phyloP scores from a whole-genome alignment of 92 coral and sea anemone species.

The Porites lobata region DNA sequence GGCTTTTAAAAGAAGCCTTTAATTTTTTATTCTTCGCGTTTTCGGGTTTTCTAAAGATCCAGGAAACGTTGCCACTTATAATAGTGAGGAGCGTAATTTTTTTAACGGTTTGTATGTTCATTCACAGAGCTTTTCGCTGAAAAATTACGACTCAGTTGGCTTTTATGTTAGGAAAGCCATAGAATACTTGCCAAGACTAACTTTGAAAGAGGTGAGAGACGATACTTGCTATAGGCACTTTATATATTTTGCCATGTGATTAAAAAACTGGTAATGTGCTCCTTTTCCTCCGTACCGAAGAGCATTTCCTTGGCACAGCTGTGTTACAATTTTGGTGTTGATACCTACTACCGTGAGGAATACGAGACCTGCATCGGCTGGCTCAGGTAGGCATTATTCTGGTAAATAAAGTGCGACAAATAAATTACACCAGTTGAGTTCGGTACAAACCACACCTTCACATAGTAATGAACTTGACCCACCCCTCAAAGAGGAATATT shows the following conservation, averaged over 20 bases:
- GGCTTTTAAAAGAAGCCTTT: neutral
- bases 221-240: neutral
- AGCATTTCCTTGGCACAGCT: conserved; percentile 80
- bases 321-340: conserved; percentile 98
- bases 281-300: conserved; percentile 33
- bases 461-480: no score
- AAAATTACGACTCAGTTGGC: conserved; percentile 71
- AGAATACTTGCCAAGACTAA: conserved; percentile 74
- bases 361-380: conserved; percentile 86
- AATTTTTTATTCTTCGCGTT: no score
- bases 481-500: no score
- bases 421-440: no score
- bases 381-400: conserved; percentile 75
- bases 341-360: conserved; percentile 89
- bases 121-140: conserved; percentile 74
- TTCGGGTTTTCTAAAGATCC: no score
- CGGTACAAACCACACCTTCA: no score
- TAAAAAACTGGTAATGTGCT: no score
- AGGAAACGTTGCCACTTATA: no score
- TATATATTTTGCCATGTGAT: neutral
- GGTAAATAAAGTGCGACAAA: neutral
- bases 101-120: neutral
- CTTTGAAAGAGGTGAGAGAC: conserved; percentile 75
- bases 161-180: conserved; percentile 77
- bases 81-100: neutral